A percentile compares a stretch with the other conserved stretches of the same genome.
These are phyloP conservation scores for Oxyruncus cristatus DNA, from an alignment of 2,113 vertebrate species.

Conservation along the genomic window DNA sequence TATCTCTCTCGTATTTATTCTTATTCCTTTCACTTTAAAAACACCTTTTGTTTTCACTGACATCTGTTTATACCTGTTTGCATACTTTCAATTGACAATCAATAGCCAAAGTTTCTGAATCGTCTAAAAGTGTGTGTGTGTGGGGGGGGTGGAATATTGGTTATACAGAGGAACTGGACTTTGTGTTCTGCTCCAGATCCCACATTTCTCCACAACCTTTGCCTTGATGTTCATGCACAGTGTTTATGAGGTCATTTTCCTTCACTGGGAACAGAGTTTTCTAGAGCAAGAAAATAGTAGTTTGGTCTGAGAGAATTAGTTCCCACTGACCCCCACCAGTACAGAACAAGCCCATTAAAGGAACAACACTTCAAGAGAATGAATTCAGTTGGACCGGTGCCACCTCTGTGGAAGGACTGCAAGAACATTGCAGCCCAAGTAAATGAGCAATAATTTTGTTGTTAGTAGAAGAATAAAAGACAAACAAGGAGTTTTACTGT, in stretches of 20 bases:
- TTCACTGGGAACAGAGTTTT: not conserved
- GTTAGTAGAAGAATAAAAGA: not conserved
- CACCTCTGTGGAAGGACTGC: not conserved
- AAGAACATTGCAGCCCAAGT: not conserved
- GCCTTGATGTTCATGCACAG: not conserved
- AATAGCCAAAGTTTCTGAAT: fast-evolving
- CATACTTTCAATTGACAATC: not conserved
- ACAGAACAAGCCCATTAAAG: not conserved
- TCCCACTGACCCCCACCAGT: not conserved
- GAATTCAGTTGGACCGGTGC: not conserved
- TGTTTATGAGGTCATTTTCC: not conserved
- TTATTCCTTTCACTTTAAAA: not conserved
- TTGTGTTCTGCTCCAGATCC: not conserved
- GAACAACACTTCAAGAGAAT: not conserved
- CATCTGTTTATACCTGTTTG: not conserved
- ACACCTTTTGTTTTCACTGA: not conserved
- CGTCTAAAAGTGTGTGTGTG: fast-evolving
- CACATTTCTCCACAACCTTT: not conserved
- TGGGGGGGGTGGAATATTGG: too few relatives aligned
- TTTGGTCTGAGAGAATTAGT: not conserved
- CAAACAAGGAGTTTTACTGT: not conserved
- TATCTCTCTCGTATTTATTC: not conserved
- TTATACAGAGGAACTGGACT: not conserved
- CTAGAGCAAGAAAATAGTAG: not conserved
- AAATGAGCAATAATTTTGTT: not conserved